Evolutionary conservation across 2,113 vertebrate species (phyloP), one percentile per base, ranked within the genome.

Genomic region (Setophaga coronata): DNA sequence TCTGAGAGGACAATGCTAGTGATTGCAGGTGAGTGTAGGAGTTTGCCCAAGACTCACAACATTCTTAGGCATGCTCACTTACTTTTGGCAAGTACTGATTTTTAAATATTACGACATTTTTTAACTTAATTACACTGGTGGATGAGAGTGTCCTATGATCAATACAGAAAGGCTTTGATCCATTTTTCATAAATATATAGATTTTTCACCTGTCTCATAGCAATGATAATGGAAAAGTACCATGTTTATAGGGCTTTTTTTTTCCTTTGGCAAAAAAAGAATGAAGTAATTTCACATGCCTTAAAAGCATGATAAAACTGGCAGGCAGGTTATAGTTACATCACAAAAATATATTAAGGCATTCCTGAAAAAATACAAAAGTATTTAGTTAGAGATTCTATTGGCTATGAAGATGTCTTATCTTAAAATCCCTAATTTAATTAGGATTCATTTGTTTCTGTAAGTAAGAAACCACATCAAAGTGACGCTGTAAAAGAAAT

Each of bases 101-200:
- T 91, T 93, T 56, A 86, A 94, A 77, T 56, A 64, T 28, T 80
- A 19, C 4, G 2, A 61, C 10, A 36, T 47, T 81, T 83, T 80
- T 88, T 31, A 60, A 54, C 73, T 82, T 81, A 80, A 85, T 66
- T 94, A 56, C 15, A 25, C 13, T 62, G 84, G 70, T 51, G 50
- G 34, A 70, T 48, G 11, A 84, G 34, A 57, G 8, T 51, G 15
- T 74, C 21, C 40, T 90, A 33, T 67, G 60, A 74, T 71, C 54
- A 73, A 62, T 78, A 86, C 17, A 73, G 6, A 8, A 28, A 83
- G 23, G 7, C 7, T 95, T 96, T 94, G 71, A 82, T 90, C 38
- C 29, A 43, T 88, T 96, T 93, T 70, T 83, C 71, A 81, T 86
- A 86, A 70, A 93, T 64, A 86, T 43, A 71, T 6, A 78, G 34